Evolutionary conservation across 2,888 invertebrate genomes (phyloP), one percentile per base, ranked within the genome.

Genomic region (Brachyopa scutellaris): DNA sequence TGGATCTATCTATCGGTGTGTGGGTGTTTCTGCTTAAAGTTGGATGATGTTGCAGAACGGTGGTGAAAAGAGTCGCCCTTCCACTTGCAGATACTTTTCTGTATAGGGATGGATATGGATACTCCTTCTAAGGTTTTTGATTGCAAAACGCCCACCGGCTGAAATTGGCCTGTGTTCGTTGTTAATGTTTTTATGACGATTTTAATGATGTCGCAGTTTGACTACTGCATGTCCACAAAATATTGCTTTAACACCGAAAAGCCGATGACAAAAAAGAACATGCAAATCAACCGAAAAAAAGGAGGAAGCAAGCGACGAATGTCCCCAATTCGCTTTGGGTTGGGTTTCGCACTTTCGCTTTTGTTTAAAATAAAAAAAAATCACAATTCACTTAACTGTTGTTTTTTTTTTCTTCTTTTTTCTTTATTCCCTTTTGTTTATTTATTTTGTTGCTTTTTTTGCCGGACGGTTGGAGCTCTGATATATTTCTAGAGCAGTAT

Each of bases 341-440:
- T 51, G 17, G 62, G 9, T 40, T 26, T 40, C 49, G 40, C 82
- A 82, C 82, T 82, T 82, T 82, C 82, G 82, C 70, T 82, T 82
- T 77, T 40, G 38, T 66, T 61, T 4, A 13, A 1, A 17, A 2
- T 11, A 61, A 17, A 40, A 42, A 4, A 19, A 40, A 57, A 38
- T 57, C 53, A 61, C 42, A 66, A n/a, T n/a, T 70, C 64, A 62
- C 55, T 74, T 59, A 5, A 5, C 6, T 49, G 7, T 9, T 42
- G 5, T 23, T 49, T 17, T 4, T 21, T 49, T 38, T 38, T 49
- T 31, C 3, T 9, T 40, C 8, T 38, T 40, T 23, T 19, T 67
- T 59, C 19, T 57, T 17, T 49, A 26, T 42, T 67, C 13, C 13
- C 2, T 51, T 59, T 76, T 51, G 19, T 74, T 64, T 64, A 42